These are phyloP conservation scores for Apodemus sylvaticus DNA, from an alignment of 2,113 vertebrate species.

Conservation along the genomic window DNA sequence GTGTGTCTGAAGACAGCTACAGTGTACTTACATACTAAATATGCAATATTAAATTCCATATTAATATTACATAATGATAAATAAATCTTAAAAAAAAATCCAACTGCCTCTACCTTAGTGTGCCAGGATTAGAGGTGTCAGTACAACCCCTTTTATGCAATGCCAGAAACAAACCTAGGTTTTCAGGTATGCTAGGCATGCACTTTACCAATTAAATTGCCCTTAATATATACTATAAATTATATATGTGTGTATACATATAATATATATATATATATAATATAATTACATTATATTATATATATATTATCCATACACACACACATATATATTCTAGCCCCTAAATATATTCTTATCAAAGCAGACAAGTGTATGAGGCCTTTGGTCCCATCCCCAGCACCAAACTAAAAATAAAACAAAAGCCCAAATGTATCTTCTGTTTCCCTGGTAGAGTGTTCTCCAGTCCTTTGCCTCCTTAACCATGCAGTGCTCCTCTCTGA, in stretches of 20 bases:
- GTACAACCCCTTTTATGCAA: neutral
- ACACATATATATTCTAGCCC: neutral
- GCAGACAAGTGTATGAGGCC: neutral
- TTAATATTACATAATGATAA: too few relatives aligned
- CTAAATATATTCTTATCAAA: neutral
- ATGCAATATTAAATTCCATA: too few relatives aligned
- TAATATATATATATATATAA: neutral
- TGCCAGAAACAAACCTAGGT: too few relatives aligned
- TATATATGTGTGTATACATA: neutral
- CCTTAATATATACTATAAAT: neutral
- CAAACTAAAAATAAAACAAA: neutral
- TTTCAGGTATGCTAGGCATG: neutral
- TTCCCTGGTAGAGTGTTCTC: neutral
- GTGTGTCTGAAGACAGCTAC: too few relatives aligned
- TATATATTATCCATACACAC: neutral
- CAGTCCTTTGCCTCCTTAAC: neutral
- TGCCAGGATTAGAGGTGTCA: neutral
- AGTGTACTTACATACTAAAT: too few relatives aligned
- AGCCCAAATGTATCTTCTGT: neutral
- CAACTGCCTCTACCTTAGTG: neutral
- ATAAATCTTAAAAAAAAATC: too few relatives aligned
- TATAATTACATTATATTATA: too few relatives aligned
- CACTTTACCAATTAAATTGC: neutral
- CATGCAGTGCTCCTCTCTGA: neutral
- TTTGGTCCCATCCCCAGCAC: neutral